phyloP scores from a whole-genome alignment of 2,797 vertebrate genomes.

The Simalia tracyae region DNA sequence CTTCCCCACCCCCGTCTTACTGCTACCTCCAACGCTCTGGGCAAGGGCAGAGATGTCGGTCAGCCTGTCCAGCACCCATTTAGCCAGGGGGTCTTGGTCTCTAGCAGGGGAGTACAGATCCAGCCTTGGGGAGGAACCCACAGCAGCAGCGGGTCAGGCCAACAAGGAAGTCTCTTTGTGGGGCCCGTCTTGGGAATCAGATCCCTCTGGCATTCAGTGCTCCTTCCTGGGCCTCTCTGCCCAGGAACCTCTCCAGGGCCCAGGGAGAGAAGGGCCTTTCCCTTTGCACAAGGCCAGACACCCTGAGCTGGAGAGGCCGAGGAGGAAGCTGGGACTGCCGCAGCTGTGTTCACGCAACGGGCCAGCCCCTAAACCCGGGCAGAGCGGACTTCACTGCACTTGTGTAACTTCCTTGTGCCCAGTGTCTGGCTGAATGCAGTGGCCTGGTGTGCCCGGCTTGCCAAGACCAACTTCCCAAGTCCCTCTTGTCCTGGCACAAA shows the following conservation, averaged over 20 bases:
- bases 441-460: not conserved
- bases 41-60: not conserved
- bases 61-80: not conserved
- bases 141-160: not conserved
- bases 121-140: not conserved
- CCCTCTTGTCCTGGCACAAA: not conserved
- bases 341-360: no score
- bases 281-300: not conserved
- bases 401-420: not conserved
- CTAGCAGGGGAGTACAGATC: not conserved
- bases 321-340: no score
- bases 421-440: not conserved
- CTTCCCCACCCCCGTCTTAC: not conserved
- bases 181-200: no score
- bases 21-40: no score
- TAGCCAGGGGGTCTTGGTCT: not conserved
- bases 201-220: not conserved
- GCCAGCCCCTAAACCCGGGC: not conserved
- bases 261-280: not conserved
- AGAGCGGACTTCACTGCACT: fast-evolving
- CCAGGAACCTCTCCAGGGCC: not conserved
- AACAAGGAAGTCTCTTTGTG: not conserved
- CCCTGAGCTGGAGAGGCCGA: no score
- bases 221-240: not conserved
- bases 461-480: fast-evolving